Base-by-base conservation (phyloP, 2,113 vertebrate genomes). In the Ageneiosus marmoratus region DNA sequence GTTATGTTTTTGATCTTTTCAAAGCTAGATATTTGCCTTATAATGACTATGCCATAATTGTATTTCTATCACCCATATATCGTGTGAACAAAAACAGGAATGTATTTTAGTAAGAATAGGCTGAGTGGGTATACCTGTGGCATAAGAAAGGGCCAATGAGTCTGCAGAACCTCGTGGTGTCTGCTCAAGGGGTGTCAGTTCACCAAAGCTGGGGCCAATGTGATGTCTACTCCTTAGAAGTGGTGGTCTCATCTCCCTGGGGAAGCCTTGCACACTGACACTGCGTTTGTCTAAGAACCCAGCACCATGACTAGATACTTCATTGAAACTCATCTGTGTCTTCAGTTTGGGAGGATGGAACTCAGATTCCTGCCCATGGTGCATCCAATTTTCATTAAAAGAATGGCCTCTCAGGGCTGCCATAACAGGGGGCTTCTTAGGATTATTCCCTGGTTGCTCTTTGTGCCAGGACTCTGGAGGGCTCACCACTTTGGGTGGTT, bases 101-200 rank as follows among this genome's bases (percentile, higher is more conserved):
- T 55, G 4, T 41, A 48, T 94, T 5, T 48, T 12, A 37, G 8
- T 69, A 95, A 37, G 34, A 53, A 70, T 56, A 37, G 29, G 5
- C 12, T 65, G 5, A 80, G 50, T 20, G 22, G 12, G 62, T 3
- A n/a, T 77, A 99, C 97, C 97, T 95, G 96, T 97, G 9, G 95
- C 91, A 1, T 96, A 98, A 18, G 97, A 97, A 80, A 98, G 92
- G 0, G 96, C 95, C 48, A 99, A 92, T 0, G 98, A 99, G 86
- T 99, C 98, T 92, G 97, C 96, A 83, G 98, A 99, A 56, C 97
- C 98, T 0, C 95, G 92, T 0, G 98, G 97, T 6, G 97, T 98
- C 90, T 97, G 98, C 90, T 97, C 95, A 0, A 97, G 94, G 16
- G 96, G 96, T 0, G 96, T 97, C 89, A 98, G 92, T 84, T 97